Percentiles rank a stretch among this genome's conserved stretches.
These are phyloP conservation scores for Neoscelio sp. DNA, from an alignment of 2,888 invertebrate genomes.

Conservation along the genomic window DNA sequence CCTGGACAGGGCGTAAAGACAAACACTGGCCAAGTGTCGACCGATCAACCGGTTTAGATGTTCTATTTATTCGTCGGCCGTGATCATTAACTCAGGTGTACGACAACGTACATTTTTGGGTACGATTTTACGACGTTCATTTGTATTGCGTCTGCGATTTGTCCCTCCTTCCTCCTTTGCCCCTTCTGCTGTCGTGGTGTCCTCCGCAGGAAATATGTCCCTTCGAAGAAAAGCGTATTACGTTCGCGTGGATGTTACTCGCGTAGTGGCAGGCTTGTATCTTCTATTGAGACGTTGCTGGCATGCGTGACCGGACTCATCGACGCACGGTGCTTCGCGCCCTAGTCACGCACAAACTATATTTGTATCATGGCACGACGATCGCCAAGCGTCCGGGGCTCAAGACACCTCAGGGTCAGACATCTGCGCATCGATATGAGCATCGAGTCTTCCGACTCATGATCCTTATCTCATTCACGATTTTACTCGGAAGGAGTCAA, in stretches of 20 bases:
- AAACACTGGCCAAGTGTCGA: constrained; percentile 33
- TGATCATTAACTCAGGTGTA: constrained; percentile 20
- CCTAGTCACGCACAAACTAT: constrained; percentile 81
- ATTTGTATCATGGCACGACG: constrained; percentile 74
- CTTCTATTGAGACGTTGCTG: constrained; percentile 67
- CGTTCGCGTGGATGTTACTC: constrained; percentile 62
- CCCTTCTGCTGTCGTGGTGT: background rate
- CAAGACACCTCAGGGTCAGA: constrained; percentile 80
- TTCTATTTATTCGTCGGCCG: constrained; percentile 29
- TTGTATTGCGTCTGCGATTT: constrained; percentile 55
- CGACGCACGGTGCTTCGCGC: constrained; percentile 75
- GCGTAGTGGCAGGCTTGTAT: constrained; percentile 61
- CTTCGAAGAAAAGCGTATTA: constrained; percentile 65
- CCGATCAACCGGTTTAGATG: constrained; percentile 40
- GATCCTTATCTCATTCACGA: constrained; percentile 73
- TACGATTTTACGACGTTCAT: constrained; percentile 62
- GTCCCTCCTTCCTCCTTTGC: constrained; percentile 9
- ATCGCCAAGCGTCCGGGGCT: constrained; percentile 70
- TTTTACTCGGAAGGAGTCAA: constrained; percentile 66
- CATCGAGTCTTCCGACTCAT: constrained; percentile 74
- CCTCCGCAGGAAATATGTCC: constrained; percentile 61
- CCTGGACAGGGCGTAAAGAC: constrained; percentile 21
- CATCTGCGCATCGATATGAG: constrained; percentile 79
- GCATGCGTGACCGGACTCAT: constrained; percentile 72
- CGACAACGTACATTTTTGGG: constrained; percentile 57